Evolutionary conservation across 2,888 invertebrate species (phyloP).

Genomic region (Perithous albicinctus): DNA sequence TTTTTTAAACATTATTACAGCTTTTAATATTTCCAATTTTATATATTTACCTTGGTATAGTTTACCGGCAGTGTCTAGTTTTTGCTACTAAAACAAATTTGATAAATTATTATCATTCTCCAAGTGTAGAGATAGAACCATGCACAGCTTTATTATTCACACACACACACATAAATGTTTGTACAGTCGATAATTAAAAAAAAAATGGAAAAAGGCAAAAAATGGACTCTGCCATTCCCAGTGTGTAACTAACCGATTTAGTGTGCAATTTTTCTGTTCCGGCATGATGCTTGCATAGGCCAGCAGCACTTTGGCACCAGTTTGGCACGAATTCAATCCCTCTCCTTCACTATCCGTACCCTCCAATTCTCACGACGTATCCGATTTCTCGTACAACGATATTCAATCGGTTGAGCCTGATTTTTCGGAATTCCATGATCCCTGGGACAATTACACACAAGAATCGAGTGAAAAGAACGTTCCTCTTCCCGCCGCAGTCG

Average conservation of each 20-base stretch:
- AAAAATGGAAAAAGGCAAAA: conserved; percentile 58
- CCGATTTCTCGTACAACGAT: conserved; percentile 69
- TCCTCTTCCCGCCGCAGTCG: neutral
- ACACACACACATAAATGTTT: neutral
- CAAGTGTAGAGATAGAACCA: neutral
- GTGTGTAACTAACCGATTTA: conserved; percentile 81
- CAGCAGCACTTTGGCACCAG: conserved; percentile 82
- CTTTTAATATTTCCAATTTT: conserved; percentile 67
- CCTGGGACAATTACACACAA: conserved; percentile 90
- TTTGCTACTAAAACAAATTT: conserved; percentile 20
- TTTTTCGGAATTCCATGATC: conserved; percentile 87
- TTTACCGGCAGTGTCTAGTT: conserved; percentile 78
- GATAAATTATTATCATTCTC: neutral
- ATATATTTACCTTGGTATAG: conserved; percentile 39
- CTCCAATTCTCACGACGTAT: conserved; percentile 63
- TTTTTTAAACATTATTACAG: conserved; percentile 47
- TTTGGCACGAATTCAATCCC: conserved; percentile 79
- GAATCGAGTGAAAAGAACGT: conserved; percentile 21
- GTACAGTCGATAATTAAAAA: neutral
- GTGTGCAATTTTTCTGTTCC: conserved; percentile 83
- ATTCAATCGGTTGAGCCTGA: conserved; percentile 71
- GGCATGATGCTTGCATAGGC: conserved; percentile 84
- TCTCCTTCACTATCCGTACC: conserved; percentile 44
- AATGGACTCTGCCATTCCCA: conserved; percentile 75
- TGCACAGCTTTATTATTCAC: conserved; percentile 1